These are phyloP conservation scores for Pristionchus arcanus DNA, from an alignment of 2,888 invertebrate species.

Conservation along the genomic window DNA sequence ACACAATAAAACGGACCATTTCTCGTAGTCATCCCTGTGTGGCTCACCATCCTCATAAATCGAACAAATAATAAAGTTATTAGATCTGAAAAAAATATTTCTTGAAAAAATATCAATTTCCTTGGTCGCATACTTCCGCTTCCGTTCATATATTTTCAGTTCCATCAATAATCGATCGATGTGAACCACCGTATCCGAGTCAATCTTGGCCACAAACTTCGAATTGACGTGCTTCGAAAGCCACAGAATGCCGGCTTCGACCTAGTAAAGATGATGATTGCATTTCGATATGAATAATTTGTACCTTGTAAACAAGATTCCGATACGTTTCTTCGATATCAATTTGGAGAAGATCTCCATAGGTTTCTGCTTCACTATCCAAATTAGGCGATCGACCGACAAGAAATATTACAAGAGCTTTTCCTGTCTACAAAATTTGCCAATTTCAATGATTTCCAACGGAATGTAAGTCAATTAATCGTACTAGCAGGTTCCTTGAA, in stretches of 20 bases:
- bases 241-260: background rate
- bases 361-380: background rate
- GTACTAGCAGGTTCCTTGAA: background rate
- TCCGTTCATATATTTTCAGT: background rate
- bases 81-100: background rate
- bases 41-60: background rate
- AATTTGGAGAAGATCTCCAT: background rate
- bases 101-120: background rate
- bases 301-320: background rate
- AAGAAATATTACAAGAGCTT: background rate
- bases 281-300: background rate
- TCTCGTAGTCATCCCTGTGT: background rate
- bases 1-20: background rate
- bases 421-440: background rate
- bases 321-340: slow-evolving; percentile 20
- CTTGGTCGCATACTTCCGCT: background rate
- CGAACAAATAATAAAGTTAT: background rate
- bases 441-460: background rate
- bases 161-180: background rate
- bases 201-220: background rate
- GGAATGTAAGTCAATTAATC: background rate
- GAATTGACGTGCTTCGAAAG: background rate
- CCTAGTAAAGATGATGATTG: background rate
- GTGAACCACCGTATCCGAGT: slow-evolving; percentile 15
- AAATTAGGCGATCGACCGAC: background rate